Percentiles rank a stretch among this genome's conserved stretches.
These are phyloP conservation scores for Conger conger DNA, from an alignment of 2,113 vertebrate species.

Conservation along the genomic window DNA sequence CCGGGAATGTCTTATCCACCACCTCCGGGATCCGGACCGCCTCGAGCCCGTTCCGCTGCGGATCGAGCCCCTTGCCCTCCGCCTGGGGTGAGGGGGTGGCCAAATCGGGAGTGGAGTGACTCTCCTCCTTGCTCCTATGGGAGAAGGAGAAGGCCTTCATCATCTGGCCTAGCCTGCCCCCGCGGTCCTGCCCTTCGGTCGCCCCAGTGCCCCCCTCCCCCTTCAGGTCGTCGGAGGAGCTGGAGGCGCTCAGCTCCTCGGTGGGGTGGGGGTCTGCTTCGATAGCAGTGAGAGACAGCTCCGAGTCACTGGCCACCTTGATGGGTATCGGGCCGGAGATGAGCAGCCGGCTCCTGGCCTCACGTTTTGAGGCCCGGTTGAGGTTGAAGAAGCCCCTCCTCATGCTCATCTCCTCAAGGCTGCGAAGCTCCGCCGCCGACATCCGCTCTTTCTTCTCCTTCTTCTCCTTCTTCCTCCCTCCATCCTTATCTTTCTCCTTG, in stretches of 20 bases:
- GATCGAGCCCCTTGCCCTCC: conserved; percentile 64
- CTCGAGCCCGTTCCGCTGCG: conserved; percentile 41
- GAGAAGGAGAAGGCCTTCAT: conserved; percentile 81
- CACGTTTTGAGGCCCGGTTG: conserved; percentile 84
- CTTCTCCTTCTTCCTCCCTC: conserved; percentile 83
- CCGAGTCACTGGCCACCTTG: conserved; percentile 82
- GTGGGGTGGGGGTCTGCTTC: conserved; percentile 64
- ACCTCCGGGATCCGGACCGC: conserved; percentile 72
- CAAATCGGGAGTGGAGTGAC: conserved; percentile 67
- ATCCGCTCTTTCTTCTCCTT: conserved; percentile 95
- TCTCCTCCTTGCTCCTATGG: conserved; percentile 76
- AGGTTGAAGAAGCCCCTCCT: conserved; percentile 90
- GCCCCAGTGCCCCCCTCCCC: conserved; percentile 32
- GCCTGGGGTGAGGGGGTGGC: conserved; percentile 74
- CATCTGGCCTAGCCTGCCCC: conserved; percentile 78
- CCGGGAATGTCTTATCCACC: conserved; percentile 77
- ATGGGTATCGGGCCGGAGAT: conserved; percentile 95
- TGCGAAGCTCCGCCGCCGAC: conserved; percentile 88
- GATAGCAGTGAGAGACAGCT: conserved; percentile 78
- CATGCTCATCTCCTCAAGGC: conserved; percentile 92
- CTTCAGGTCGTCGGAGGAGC: conserved; percentile 75
- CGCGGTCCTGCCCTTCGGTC: conserved; percentile 76
- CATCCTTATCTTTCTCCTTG: conserved; percentile 87
- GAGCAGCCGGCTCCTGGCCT: conserved; percentile 81
- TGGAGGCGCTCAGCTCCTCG: conserved; percentile 69